These are phyloP conservation scores for Papilio dardanus DNA, from an alignment of 1,140 invertebrate species.

Conservation along the genomic window DNA sequence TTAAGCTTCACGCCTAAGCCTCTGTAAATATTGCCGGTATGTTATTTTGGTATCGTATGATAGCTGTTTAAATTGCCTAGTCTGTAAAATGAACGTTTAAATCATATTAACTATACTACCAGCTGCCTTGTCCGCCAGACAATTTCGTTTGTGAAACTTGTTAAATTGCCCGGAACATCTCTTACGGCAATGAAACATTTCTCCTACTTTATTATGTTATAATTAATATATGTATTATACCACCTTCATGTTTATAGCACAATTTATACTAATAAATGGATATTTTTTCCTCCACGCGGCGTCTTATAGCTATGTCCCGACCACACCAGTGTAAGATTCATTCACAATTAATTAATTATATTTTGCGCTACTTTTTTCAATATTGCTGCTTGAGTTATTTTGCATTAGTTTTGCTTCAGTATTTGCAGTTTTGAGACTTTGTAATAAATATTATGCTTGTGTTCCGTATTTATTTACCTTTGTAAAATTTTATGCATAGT, in stretches of 20 bases:
- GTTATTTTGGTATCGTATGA: constrained; percentile 38
- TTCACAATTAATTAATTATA: constrained; percentile 39
- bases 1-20: constrained; percentile 64
- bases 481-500: background rate
- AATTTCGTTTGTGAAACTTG: constrained; percentile 33
- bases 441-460: background rate
- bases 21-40: constrained; percentile 61
- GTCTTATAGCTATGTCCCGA: constrained; percentile 80
- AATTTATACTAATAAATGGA: constrained; percentile 53
- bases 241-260: constrained; percentile 22
- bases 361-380: constrained; percentile 16
- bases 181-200: constrained; percentile 61
- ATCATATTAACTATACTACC: constrained; percentile 11
- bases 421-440: background rate
- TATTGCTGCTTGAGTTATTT: constrained; percentile 36
- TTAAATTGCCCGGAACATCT: constrained; percentile 71
- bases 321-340: constrained; percentile 85
- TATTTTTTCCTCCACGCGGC: constrained; percentile 71
- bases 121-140: constrained; percentile 8
- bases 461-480: background rate
- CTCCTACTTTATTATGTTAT: constrained; percentile 22
- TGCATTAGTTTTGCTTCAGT: constrained; percentile 9
- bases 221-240: constrained; percentile 18
- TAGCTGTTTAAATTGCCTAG: constrained; percentile 25
- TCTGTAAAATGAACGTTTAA: constrained; percentile 21